These are phyloP conservation scores for Drosophila pectinifera DNA, from an alignment of 1,140 invertebrate genomes.

Conservation along the genomic window DNA sequence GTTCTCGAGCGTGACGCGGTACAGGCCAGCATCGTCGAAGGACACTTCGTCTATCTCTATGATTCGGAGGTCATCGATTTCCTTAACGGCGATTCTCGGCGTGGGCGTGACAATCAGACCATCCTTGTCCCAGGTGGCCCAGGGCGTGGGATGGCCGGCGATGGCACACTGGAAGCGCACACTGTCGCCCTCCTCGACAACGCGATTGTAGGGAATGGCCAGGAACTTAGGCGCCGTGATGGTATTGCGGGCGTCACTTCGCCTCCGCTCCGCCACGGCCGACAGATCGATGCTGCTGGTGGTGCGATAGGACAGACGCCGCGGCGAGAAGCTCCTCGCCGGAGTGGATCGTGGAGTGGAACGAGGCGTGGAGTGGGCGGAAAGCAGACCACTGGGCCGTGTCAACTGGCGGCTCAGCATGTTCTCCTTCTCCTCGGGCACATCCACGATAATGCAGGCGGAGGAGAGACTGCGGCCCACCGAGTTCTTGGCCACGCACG, in stretches of 20 bases:
- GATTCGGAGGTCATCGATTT: slow-evolving; percentile 90
- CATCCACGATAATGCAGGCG: slow-evolving; percentile 92
- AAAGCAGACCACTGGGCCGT: slow-evolving; percentile 88
- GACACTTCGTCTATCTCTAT: slow-evolving; percentile 92
- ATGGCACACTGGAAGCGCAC: slow-evolving; percentile 92
- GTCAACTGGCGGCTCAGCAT: slow-evolving; percentile 88
- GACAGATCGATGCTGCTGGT: slow-evolving; percentile 73
- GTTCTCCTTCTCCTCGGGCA: slow-evolving; percentile 92
- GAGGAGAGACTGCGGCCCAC: slow-evolving; percentile 92
- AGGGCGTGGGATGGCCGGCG: slow-evolving; percentile 90
- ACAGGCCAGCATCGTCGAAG: slow-evolving; percentile 92
- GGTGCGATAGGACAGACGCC: slow-evolving; percentile 68
- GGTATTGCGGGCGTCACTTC: slow-evolving; percentile 69
- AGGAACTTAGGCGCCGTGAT: slow-evolving; percentile 92
- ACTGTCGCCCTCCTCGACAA: slow-evolving; percentile 93
- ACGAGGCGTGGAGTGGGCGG: slow-evolving; percentile 89
- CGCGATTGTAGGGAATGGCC: slow-evolving; percentile 93
- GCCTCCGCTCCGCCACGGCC: slow-evolving; percentile 85
- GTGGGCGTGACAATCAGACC: slow-evolving; percentile 88
- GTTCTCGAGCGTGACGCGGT: slow-evolving; percentile 92
- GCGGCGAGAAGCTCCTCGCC: slow-evolving; percentile 88
- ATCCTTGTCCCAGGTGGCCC: slow-evolving; percentile 93
- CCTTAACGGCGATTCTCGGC: slow-evolving; percentile 89
- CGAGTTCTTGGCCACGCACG: slow-evolving; percentile 92
- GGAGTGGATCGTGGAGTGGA: slow-evolving; percentile 90